Percentiles rank a stretch among this genome's conserved stretches.
Evolutionary conservation across 2,888 invertebrate genomes (phyloP).

Genomic region (Sminthurinus aureus): DNA sequence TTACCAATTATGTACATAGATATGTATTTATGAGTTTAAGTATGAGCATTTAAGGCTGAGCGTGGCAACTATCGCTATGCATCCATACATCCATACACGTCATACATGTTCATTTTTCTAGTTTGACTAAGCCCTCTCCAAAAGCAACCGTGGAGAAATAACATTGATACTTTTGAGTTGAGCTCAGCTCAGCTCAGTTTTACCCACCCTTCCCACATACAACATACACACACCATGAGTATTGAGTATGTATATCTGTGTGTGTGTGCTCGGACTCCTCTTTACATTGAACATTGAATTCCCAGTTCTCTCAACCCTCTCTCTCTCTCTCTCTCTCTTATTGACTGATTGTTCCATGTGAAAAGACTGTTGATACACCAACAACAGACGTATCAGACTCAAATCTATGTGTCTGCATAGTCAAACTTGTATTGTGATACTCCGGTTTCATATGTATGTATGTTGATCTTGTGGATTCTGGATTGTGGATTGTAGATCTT

Average conservation of each 20-base stretch:
- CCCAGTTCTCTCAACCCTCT: background rate
- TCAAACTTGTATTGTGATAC: background rate
- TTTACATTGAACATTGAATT: background rate
- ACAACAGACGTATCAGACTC: conserved; percentile 11
- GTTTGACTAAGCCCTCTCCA: conserved; percentile 19
- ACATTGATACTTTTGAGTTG: conserved; percentile 28
- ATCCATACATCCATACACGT: background rate
- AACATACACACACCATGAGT: no score
- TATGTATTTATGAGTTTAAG: background rate
- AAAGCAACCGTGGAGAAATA: conserved; percentile 22
- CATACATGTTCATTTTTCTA: background rate
- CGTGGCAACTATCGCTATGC: no score
- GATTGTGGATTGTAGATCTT: no score
- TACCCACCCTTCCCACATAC: background rate
- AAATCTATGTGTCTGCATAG: background rate
- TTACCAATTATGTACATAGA: background rate
- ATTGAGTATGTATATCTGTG: no score
- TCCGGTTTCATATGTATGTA: background rate
- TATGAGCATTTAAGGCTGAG: background rate
- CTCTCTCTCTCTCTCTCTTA: conserved; percentile 18
- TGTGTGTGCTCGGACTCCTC: no score
- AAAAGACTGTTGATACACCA: conserved; percentile 30
- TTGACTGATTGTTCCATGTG: conserved; percentile 35
- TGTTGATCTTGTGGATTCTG: background rate
- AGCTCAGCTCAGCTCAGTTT: background rate